phyloP scores from a whole-genome alignment of 2,113 vertebrate species.

The pig (Sus scrofa) region T2T-Sscrofa CM000824.6:104037001-104037500 shows the following conservation, averaged over 20 bases:
- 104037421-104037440: neutral
- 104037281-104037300: too few species aligned
- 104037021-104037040: neutral
- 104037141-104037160: neutral
- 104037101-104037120: neutral
- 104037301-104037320: too few species aligned
- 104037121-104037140: neutral
- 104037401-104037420: neutral
- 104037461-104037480: slow-evolving; percentile 96
- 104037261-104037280: too few species aligned
- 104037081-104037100: neutral
- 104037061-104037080: slow-evolving; percentile 47
- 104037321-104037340: too few species aligned
- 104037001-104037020: neutral
- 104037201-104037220: neutral
- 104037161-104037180: slow-evolving; percentile 24
- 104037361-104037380: neutral
- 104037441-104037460: slow-evolving; percentile 95
- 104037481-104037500: slow-evolving; percentile 97
- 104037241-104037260: too few species aligned
- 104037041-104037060: neutral
- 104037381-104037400: neutral
- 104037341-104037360: too few species aligned
- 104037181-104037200: neutral
- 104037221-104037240: slow-evolving; percentile 40